Base-by-base conservation (phyloP, 2,797 vertebrate species). In the Melanotaenia maccullochi region DNA sequence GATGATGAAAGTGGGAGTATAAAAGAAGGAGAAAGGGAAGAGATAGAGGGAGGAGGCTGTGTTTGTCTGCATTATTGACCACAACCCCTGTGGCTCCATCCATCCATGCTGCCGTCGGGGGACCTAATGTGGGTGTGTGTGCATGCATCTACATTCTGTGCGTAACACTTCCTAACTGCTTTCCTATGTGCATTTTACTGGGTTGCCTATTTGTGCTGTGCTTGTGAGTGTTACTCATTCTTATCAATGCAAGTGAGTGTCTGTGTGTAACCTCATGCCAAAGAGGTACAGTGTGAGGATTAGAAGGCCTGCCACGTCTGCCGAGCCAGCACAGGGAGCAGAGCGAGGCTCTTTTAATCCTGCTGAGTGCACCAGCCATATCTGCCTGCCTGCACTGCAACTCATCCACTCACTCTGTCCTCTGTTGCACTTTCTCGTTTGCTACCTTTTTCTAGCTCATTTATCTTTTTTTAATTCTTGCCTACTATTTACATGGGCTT, bases 291-390 rank as follows among this genome's bases (percentile, higher is more conserved):
- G 83, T 80, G 77, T 57, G 67, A 81, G 83, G 87, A 91, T 92
- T 91, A 91, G 84, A 89, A 86, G 81, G 83, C 87, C 86, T 79
- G 87, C 87, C 89, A 91, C 84, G 83, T 91, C 86, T 86, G 86
- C 83, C 79, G 68, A 79, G 86, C 84, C 83, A 84, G 85, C 86
- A 81, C 81, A 79, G 84, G 71, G 84, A 80, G 89, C 81, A 65
- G 76, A 85, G 80, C 61, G 13, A 73, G 86, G 70, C 71, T 84
- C 66, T 81, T 85, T 92, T 92, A 90, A 93, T 91, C 91, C 87
- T 85, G 88, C 90, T 87, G 89, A 90, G 90, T 92, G 87, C 85
- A 87, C 77, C 85, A 76, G 79, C 86, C 83, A 84, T 87, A 84
- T 90, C 87, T 81, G 85, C 76, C 69, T 81, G 85, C 81, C 84